These are phyloP conservation scores for Vanessa cardui DNA, from an alignment of 2,888 invertebrate genomes.

Conservation along the genomic window DNA sequence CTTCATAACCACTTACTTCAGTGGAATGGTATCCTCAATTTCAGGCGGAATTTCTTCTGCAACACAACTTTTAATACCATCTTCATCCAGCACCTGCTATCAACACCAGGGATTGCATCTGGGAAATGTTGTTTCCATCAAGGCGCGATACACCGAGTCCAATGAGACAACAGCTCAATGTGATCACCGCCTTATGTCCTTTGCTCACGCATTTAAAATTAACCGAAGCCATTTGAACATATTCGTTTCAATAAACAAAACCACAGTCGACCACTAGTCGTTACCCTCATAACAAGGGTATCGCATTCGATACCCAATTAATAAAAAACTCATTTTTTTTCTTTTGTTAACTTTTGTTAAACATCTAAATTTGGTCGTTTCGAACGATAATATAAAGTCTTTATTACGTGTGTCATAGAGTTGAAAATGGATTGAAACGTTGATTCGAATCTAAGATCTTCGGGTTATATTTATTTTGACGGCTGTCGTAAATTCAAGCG, in stretches of 20 bases:
- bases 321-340: conserved; percentile 61
- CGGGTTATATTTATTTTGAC: conserved; percentile 75
- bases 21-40: no score
- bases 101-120: no score
- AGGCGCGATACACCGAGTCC: no score
- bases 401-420: conserved; percentile 7
- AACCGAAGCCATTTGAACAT: conserved; percentile 2
- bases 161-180: no score
- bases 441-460: neutral
- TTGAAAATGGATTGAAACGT: neutral
- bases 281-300: conserved; percentile 19
- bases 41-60: no score
- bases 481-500: conserved; percentile 63
- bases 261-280: conserved; percentile 19
- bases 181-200: no score
- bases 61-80: no score
- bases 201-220: neutral
- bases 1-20: no score
- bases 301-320: conserved; percentile 68
- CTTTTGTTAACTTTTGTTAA: conserved; percentile 75
- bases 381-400: conserved; percentile 34
- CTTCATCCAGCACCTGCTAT: no score
- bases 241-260: conserved; percentile 15
- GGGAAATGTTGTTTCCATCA: no score
- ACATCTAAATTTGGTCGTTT: conserved; percentile 76